Conservation (phyloP, 2,797 vertebrate genomes). For the Crenichthys baileyi region DNA sequence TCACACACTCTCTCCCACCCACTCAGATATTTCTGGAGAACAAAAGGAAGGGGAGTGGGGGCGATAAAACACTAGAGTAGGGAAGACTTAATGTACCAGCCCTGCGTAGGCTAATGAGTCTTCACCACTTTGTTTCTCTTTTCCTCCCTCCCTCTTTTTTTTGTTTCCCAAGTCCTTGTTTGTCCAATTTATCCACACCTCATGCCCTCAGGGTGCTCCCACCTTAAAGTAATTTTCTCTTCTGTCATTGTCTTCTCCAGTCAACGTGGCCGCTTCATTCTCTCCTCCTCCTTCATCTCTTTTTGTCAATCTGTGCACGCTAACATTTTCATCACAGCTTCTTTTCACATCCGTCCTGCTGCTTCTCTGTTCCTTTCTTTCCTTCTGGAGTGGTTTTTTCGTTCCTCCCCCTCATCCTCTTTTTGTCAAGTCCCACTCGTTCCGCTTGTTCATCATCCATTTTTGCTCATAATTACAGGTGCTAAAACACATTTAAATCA, state of each 20-base stretch:
- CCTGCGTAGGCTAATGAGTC: constrained; percentile 76
- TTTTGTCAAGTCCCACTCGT: constrained; percentile 50
- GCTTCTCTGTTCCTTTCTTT: constrained; percentile 36
- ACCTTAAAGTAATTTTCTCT: constrained; percentile 40
- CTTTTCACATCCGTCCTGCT: constrained; percentile 33
- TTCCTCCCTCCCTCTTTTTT: constrained; percentile 25
- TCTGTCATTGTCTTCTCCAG: constrained; percentile 43
- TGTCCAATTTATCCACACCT: constrained; percentile 56
- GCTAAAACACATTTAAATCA: constrained; percentile 24
- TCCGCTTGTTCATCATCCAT: constrained; percentile 47
- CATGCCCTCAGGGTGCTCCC: constrained; percentile 34
- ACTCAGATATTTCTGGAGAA: constrained; percentile 78
- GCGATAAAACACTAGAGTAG: constrained; percentile 53
- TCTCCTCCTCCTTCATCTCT: constrained; percentile 38
- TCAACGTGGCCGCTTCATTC: constrained; percentile 27
- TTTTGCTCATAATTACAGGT: constrained; percentile 53
- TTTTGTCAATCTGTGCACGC: constrained; percentile 39
- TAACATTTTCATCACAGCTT: constrained; percentile 48
- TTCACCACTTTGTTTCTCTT: constrained; percentile 49
- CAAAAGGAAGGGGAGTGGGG: constrained; percentile 70
- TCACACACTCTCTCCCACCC: constrained; percentile 61
- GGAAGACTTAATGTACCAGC: constrained; percentile 62
- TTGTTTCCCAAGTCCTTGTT: constrained; percentile 15
- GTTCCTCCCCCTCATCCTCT: constrained; percentile 48
- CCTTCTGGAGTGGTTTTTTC: constrained; percentile 39